A percentile compares a stretch with the other conserved stretches of the same genome.
Conservation (phyloP, 30 jellyfish, hydroid and myxozoan genomes). For the Aurelia aurita region DNA sequence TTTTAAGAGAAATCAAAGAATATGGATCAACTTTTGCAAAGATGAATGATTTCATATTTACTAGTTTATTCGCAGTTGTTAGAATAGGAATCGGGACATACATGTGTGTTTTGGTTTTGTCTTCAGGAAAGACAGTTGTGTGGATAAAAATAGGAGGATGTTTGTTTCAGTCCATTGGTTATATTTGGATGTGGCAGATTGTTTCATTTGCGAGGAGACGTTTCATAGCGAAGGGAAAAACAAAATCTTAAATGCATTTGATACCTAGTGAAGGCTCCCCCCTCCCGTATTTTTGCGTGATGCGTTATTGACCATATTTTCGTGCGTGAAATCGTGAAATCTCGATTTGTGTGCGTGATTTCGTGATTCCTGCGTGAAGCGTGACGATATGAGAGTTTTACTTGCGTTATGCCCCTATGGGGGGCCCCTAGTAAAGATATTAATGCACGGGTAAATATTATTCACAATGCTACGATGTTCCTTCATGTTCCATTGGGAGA, state of each 20-base stretch:
- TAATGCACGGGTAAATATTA: too few relatives aligned
- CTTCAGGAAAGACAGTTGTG: constrained; percentile 38
- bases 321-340: too few relatives aligned
- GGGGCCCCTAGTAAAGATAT: too few relatives aligned
- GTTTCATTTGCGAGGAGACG: constrained; percentile 31
- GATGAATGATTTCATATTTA: constrained; percentile 67
- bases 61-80: constrained; percentile 46
- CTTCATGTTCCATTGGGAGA: too few relatives aligned
- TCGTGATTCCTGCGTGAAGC: too few relatives aligned
- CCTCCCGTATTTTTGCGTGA: too few relatives aligned
- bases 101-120: constrained; percentile 26
- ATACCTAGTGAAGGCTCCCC: too few relatives aligned
- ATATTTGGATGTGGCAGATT: constrained; percentile 80
- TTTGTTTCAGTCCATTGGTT: constrained; percentile 55
- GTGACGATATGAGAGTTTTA: too few relatives aligned
- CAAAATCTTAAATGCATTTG: not conserved
- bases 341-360: too few relatives aligned
- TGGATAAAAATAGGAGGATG: constrained; percentile 80
- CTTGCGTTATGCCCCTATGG: too few relatives aligned
- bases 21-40: constrained; percentile 58
- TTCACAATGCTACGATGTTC: too few relatives aligned
- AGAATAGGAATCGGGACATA: constrained; percentile 74
- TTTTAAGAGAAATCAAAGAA: constrained; percentile 49
- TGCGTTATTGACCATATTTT: too few relatives aligned
- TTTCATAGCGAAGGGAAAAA: not conserved